Evolutionary conservation across 2,797 vertebrate genomes (phyloP).

Genomic region (Notoglanidium macrostoma): DNA sequence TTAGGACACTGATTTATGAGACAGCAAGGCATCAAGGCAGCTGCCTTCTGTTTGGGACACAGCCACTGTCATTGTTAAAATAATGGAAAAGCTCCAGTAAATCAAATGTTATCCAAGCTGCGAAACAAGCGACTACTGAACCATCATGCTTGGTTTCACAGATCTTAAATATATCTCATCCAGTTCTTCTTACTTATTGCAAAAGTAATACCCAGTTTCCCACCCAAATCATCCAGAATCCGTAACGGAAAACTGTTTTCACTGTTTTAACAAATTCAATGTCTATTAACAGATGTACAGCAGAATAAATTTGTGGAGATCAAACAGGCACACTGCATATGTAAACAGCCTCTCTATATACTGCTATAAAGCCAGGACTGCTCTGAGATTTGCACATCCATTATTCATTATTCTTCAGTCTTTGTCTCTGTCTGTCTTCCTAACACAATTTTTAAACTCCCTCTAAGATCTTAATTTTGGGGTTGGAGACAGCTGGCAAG

Average conservation of each 20-base stretch:
- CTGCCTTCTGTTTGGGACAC: background rate
- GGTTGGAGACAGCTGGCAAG: slow-evolving; percentile 46
- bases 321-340: background rate
- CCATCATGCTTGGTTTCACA: background rate
- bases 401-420: slow-evolving; percentile 19
- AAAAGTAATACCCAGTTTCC: background rate
- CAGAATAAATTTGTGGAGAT: background rate
- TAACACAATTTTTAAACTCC: slow-evolving; percentile 31
- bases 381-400: slow-evolving; percentile 24
- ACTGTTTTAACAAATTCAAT: background rate
- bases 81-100: background rate
- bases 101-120: background rate
- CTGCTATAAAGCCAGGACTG: background rate
- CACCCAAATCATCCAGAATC: background rate
- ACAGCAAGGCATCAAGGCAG: background rate
- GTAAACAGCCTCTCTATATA: slow-evolving; percentile 15
- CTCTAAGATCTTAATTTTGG: slow-evolving; percentile 61
- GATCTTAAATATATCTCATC: background rate
- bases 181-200: background rate
- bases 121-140: background rate
- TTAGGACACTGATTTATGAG: slow-evolving; percentile 10
- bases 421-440: slow-evolving; percentile 32
- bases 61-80: background rate
- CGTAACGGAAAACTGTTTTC: background rate
- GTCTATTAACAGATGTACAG: background rate